Base-by-base conservation (phyloP, 2,888 invertebrate genomes). In the Chrysodeixis includens region DNA sequence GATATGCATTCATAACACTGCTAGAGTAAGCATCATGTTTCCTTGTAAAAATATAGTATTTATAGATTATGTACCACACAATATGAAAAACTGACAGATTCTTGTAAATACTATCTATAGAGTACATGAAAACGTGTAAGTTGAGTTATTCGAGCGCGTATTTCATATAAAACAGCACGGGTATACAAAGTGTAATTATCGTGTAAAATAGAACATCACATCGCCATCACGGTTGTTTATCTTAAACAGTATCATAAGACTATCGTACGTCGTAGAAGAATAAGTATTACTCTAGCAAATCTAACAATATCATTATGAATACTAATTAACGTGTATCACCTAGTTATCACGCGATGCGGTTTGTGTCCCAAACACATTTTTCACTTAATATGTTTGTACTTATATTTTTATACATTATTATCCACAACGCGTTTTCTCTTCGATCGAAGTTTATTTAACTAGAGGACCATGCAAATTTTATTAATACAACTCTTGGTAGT, bases 331-430 rank as follows among this genome's bases (percentile, higher is more conserved):
- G 10, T 49, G 4, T 49, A 49, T 20, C 5, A 49, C 18, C 20
- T 20, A 49, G 10, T 46, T 20, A 49, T 49, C 20, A n/a, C n/a
- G 40, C 40, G 40, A 40, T 7, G 26, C 44, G 16, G 44, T 9
- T 16, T 26, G 12, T 18, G 18, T 20, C 52, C 22, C 53, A 71
- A 67, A 74, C 65, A 71, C 71, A 65, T 67, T 78, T 63, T 74
- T 62, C 51, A 63, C 54, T 54, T 26, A 54, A 58, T 30, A 44
- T 55, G 60, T 65, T 76, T 68, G 71, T 75, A 78, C 68, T 74
- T 46, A 62, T 35, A 55, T 59, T 67, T 63, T 60, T 8, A 18
- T 30, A 66, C 46, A 62, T 65, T n/a, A 61, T 40, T 18, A 58
- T 44, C 20, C 51, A 70, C 46, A 40, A 56, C 20, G 44, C 20